Evolutionary conservation across 2,797 vertebrate species (phyloP).

Genomic region (Hapalemur alaotrensis): DNA sequence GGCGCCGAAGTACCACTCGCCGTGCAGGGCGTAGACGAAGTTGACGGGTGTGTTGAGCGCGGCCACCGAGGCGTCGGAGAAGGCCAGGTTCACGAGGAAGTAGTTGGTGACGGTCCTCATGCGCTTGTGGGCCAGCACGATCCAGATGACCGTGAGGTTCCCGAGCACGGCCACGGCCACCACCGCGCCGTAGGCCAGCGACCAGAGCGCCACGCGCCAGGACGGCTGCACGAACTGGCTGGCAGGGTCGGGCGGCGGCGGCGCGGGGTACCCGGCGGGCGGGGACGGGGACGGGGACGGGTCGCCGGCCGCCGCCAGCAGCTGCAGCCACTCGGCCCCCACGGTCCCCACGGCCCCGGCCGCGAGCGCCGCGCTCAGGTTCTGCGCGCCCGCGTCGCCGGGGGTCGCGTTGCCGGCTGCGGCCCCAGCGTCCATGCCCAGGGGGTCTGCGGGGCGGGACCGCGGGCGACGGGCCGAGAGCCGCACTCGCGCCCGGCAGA

Average conservation of each 20-base stretch:
- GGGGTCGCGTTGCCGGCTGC: background rate
- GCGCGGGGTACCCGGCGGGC: background rate
- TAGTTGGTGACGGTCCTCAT: conserved; percentile 98
- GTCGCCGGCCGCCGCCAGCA: background rate
- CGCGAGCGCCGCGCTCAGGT: background rate
- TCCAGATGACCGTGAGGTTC: conserved; percentile 95
- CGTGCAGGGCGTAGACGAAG: conserved; percentile 94
- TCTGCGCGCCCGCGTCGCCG: background rate
- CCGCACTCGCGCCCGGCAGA: too few relatives aligned
- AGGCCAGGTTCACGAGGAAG: conserved; percentile 94
- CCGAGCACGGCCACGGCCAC: conserved; percentile 93
- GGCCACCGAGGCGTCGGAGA: conserved; percentile 94
- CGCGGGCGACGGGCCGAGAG: too few relatives aligned
- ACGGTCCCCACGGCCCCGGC: background rate
- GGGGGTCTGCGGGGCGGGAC: background rate
- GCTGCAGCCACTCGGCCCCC: background rate
- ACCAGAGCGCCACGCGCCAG: conserved; percentile 95
- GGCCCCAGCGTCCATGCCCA: conserved; percentile 8
- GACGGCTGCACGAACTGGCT: conserved; percentile 94
- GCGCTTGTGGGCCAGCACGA: conserved; percentile 94
- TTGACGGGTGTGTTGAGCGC: conserved; percentile 96
- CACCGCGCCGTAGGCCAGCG: conserved; percentile 91
- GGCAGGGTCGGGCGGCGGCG: conserved; percentile 82
- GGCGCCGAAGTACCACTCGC: conserved; percentile 96
- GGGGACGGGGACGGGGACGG: background rate